These are phyloP conservation scores for Stenodera caucasica DNA, from an alignment of 2,888 invertebrate species.

Conservation along the genomic window DNA sequence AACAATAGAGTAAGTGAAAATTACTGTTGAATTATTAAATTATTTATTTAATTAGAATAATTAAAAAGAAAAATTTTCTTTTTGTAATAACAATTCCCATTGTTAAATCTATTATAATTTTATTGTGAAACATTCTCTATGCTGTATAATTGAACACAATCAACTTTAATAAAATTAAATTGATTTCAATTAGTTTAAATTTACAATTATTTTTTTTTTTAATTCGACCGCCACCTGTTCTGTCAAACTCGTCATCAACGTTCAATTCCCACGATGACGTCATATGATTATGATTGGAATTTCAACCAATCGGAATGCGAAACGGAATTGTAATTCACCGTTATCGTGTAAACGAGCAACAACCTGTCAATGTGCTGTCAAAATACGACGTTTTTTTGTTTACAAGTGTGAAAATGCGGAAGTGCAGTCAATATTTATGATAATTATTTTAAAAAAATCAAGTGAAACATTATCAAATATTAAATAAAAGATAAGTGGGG, in stretches of 20 bases:
- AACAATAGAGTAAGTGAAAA: background rate
- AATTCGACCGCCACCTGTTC: slow-evolving; percentile 3
- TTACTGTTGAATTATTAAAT: background rate
- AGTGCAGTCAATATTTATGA: background rate
- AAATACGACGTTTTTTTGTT: slow-evolving; percentile 7
- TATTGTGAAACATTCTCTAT: slow-evolving; percentile 17
- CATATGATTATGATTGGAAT: no score
- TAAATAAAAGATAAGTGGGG: slow-evolving; percentile 28
- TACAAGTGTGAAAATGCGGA: background rate
- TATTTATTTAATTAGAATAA: background rate
- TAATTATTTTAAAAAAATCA: background rate
- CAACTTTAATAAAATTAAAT: background rate
- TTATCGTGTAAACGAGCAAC: background rate
- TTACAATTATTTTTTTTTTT: background rate
- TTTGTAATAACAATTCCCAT: background rate
- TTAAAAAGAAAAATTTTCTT: no score
- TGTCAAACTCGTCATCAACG: background rate
- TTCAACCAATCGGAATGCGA: background rate
- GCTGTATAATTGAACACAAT: slow-evolving; percentile 7
- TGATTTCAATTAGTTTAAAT: background rate
- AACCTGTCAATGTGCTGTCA: slow-evolving; percentile 17
- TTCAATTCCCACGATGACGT: background rate
- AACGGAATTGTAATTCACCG: background rate
- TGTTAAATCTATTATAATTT: slow-evolving; percentile 3
- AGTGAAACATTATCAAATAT: slow-evolving; percentile 17